Conservation (phyloP, 2,888 invertebrate genomes). For the Hoplodrina ambigua region DNA sequence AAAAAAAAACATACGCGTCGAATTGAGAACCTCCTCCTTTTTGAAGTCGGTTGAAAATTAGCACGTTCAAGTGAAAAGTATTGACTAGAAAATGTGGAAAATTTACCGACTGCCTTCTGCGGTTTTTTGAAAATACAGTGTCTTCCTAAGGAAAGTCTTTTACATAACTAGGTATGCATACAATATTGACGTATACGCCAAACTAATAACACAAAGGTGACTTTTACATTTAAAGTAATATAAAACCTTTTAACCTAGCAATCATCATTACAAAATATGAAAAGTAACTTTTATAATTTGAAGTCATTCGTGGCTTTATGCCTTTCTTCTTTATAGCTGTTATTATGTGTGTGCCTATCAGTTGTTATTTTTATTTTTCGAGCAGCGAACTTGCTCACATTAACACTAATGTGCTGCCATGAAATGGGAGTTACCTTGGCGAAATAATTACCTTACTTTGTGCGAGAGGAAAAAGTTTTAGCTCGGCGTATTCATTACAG, state of each 20-base stretch:
- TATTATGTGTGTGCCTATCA: slow-evolving; percentile 72
- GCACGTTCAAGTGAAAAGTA: background rate
- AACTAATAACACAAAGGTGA: slow-evolving; percentile 54
- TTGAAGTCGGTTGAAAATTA: no score
- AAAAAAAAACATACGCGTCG: no score
- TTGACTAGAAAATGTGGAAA: background rate
- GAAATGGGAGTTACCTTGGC: slow-evolving; percentile 71
- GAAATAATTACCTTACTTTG: slow-evolving; percentile 78
- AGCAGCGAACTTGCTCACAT: slow-evolving; percentile 78
- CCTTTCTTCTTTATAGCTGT: slow-evolving; percentile 64
- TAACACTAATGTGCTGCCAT: slow-evolving; percentile 77
- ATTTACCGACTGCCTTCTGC: background rate
- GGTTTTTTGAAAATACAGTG: no score
- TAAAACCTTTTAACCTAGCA: slow-evolving; percentile 57
- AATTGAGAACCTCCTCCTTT: no score
- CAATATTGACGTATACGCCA: slow-evolving; percentile 16
- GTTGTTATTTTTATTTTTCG: slow-evolving; percentile 81
- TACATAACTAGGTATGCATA: background rate
- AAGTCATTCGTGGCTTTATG: slow-evolving; percentile 73
- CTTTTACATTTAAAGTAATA: slow-evolving; percentile 56
- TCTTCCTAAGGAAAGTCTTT: background rate
- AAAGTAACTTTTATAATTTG: slow-evolving; percentile 61
- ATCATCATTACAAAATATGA: slow-evolving; percentile 60
- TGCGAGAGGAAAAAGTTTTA: slow-evolving; percentile 69
- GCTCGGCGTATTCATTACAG: slow-evolving; percentile 64